Conservation (phyloP, 2,888 invertebrate species). For the Deroplatys truncata region DNA sequence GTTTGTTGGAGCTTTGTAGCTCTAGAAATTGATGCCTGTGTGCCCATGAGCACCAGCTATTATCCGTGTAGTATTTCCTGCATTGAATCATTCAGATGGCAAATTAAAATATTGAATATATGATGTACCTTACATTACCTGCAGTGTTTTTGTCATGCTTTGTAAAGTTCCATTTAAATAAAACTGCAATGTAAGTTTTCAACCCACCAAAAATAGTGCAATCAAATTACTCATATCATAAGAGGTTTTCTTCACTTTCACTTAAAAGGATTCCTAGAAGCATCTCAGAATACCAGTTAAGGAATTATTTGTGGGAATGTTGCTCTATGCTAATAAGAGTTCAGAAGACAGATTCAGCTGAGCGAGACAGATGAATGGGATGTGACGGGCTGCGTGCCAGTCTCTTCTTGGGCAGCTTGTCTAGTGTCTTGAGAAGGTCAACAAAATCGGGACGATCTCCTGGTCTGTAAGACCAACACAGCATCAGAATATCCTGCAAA, state of each 20-base stretch:
- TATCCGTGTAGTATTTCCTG: background rate
- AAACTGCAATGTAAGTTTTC: background rate
- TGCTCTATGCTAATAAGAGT: background rate
- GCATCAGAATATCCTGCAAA: conserved; percentile 86
- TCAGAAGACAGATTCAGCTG: conserved; percentile 92
- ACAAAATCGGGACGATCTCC: conserved; percentile 88
- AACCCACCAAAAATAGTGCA: background rate
- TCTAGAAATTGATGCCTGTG: background rate
- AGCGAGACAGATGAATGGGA: conserved; percentile 93
- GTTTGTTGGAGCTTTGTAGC: background rate
- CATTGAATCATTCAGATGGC: background rate
- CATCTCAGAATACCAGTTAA: background rate
- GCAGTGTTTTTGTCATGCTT: background rate
- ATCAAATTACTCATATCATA: background rate
- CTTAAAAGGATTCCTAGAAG: background rate
- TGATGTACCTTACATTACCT: no score
- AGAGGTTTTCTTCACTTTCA: background rate
- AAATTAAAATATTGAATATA: no score
- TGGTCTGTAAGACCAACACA: conserved; percentile 89
- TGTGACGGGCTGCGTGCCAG: conserved; percentile 96
- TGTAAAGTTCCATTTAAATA: background rate
- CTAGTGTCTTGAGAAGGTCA: conserved; percentile 72
- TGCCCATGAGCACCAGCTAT: background rate
- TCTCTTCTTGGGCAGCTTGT: conserved; percentile 91
- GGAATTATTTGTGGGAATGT: background rate